Percentiles rank a stretch among this genome's conserved stretches.
These are phyloP conservation scores for Vesta saturnalis DNA, from an alignment of 2,888 invertebrate genomes.

Conservation along the genomic window DNA sequence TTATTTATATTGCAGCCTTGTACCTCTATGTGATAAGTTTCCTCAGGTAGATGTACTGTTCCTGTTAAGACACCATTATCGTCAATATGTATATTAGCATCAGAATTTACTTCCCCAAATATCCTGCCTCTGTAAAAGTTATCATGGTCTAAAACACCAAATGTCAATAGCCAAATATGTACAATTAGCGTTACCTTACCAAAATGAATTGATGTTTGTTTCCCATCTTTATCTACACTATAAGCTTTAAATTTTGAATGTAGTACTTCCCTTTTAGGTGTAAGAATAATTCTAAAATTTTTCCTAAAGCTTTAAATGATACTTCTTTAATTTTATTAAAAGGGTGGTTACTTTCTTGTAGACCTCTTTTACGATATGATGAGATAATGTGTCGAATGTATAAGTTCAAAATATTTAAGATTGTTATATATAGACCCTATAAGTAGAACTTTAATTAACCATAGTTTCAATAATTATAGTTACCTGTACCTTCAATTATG, in stretches of 20 bases:
- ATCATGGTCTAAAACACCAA: constrained; percentile 73
- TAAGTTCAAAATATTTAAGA: constrained; percentile 82
- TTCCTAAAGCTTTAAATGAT: constrained; percentile 83
- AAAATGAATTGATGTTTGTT: constrained; percentile 83
- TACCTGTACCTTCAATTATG: too few relatives aligned
- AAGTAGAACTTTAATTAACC: background rate
- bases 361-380: constrained; percentile 83
- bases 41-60: constrained; percentile 81
- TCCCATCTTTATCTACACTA: constrained; percentile 84
- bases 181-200: constrained; percentile 65
- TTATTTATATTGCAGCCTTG: constrained; percentile 24
- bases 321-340: constrained; percentile 90
- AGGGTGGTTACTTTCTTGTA: constrained; percentile 82
- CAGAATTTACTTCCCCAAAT: constrained; percentile 86
- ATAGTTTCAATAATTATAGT: too few relatives aligned
- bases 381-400: constrained; percentile 78
- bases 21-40: constrained; percentile 90
- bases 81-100: constrained; percentile 88
- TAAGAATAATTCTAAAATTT: constrained; percentile 86
- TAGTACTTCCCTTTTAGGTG: constrained; percentile 84
- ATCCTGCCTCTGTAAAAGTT: constrained; percentile 89
- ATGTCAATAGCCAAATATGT: background rate
- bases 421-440: constrained; percentile 78
- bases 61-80: constrained; percentile 91
- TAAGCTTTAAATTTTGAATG: constrained; percentile 93